Evolutionary conservation across 1,140 invertebrate species (phyloP).

Genomic region (Drosophila nasuta): DNA sequence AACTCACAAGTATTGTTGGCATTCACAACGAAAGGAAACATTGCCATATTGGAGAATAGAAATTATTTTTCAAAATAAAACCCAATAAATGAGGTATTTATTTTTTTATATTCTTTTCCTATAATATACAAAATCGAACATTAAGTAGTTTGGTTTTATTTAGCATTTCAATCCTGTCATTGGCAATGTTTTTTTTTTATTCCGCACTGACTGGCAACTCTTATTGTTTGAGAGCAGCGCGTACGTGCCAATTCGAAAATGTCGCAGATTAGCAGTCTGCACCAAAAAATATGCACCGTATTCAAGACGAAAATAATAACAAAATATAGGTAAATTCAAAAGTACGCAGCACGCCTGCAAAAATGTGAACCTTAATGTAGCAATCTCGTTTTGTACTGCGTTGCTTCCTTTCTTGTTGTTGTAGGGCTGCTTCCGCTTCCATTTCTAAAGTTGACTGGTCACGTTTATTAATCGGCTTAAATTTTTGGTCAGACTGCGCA

Average conservation of each 20-base stretch:
- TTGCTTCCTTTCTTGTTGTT: conserved; percentile 46
- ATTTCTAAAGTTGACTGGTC: conserved; percentile 58
- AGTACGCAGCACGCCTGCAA: conserved; percentile 17
- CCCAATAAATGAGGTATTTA: neutral
- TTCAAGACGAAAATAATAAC: conserved; percentile 36
- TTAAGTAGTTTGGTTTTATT: neutral
- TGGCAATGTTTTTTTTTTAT: neutral
- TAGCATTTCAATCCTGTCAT: neutral
- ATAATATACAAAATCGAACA: neutral
- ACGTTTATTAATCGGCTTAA: conserved; percentile 79
- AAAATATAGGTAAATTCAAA: conserved; percentile 43
- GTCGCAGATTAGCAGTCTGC: conserved; percentile 48
- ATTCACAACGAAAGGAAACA: neutral
- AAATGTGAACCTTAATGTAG: conserved; percentile 36
- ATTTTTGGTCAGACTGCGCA: conserved; percentile 42
- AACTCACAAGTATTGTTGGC: neutral
- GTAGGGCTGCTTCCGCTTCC: conserved; percentile 51
- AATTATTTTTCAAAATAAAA: neutral
- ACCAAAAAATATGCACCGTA: conserved; percentile 33
- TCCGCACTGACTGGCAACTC: conserved; percentile 29
- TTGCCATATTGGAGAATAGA: conserved; percentile 5
- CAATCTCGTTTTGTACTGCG: conserved; percentile 21
- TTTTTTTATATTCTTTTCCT: neutral
- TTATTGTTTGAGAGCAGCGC: conserved; percentile 7
- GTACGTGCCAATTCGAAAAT: conserved; percentile 64